Evolutionary conservation across 2,888 invertebrate genomes (phyloP), one percentile per base, ranked within the genome.

Genomic region (Miltochrista miniata): DNA sequence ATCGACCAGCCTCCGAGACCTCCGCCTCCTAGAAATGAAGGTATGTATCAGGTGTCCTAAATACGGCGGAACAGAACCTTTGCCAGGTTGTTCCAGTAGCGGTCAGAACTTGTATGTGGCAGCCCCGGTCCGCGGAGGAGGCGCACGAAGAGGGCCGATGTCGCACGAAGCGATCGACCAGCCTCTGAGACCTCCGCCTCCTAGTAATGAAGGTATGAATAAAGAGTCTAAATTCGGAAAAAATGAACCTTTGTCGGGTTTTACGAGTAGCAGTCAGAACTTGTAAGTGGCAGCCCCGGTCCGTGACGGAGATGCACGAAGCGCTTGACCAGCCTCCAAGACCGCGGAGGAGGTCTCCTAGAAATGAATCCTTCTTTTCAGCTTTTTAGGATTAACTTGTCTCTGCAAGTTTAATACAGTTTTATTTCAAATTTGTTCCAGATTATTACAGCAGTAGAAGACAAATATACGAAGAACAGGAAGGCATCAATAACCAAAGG

Each of bases 21-120:
- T 11, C 97, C 97, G 3, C 97, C 97, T 3, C 97, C 97, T 0
- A 93, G 97, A 73, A 94, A 95, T 43, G 97, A 97, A 92, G 96
- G 96, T 95, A 85, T 15, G 12, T 10, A 24, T 24, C 7, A 36
- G 1, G 7, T 36, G 11, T 5, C 12, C n/a, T n/a, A n/a, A n/a
- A 1, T 88, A 82, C 59, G 75, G 87, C 1, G 80, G 81, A 11
- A 74, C 79, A 11, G 87, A 83, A 1, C 60, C 60, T 87, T 9
- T 80, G 0, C 82, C 88, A 0, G 82, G 79, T 5, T 97, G 97
- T 84, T 96, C 97, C 1, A 85, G 84, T 63, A 88, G 90, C 47
- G 96, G 97, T 47, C 98, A 98, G 86, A 98, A 98, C 85, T 86
- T 98, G 46, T 98, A 98, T 81, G 98, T 98, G 37, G 97, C 98